These are phyloP conservation scores for Latheticus oryzae DNA, from an alignment of 2,888 invertebrate genomes.

Conservation along the genomic window DNA sequence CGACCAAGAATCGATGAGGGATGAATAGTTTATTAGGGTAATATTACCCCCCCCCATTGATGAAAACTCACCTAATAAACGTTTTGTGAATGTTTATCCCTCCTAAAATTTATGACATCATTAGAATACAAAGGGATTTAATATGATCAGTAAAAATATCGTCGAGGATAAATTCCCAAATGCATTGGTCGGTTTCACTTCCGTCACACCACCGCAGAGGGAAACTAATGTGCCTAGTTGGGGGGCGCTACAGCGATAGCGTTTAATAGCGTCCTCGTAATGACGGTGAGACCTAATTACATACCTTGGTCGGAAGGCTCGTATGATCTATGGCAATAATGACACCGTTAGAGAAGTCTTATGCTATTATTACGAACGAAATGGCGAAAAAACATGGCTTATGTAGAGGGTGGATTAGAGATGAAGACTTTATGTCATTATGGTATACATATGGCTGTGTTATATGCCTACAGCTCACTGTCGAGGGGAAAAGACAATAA, in stretches of 20 bases:
- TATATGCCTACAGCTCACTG: neutral
- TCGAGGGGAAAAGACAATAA: slow-evolving; percentile 36
- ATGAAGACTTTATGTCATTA: slow-evolving; percentile 39
- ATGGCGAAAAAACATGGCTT: slow-evolving; percentile 36
- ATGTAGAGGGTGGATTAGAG: slow-evolving; percentile 44
- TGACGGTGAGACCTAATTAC: slow-evolving; percentile 49
- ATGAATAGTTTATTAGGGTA: slow-evolving; percentile 25
- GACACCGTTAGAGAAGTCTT: slow-evolving; percentile 40
- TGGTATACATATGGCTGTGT: slow-evolving; percentile 24
- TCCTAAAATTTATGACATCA: slow-evolving; percentile 26
- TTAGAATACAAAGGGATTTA: slow-evolving; percentile 30
- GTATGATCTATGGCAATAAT: slow-evolving; percentile 51
- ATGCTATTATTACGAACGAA: slow-evolving; percentile 41
- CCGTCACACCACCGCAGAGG: slow-evolving; percentile 21
- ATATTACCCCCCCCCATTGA: slow-evolving; percentile 8
- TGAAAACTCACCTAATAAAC: slow-evolving; percentile 32
- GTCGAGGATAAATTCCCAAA: slow-evolving; percentile 28
- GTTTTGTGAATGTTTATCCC: slow-evolving; percentile 21
- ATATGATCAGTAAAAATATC: slow-evolving; percentile 28
- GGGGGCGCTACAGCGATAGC: slow-evolving; percentile 44
- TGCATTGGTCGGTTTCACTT: slow-evolving; percentile 38
- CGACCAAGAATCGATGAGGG: slow-evolving; percentile 15
- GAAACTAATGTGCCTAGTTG: slow-evolving; percentile 44
- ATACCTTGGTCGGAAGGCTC: slow-evolving; percentile 41
- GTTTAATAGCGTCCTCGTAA: slow-evolving; percentile 46